Evolutionary conservation across 2,797 vertebrate genomes (phyloP).

Genomic region (Eulemur albifrons): DNA sequence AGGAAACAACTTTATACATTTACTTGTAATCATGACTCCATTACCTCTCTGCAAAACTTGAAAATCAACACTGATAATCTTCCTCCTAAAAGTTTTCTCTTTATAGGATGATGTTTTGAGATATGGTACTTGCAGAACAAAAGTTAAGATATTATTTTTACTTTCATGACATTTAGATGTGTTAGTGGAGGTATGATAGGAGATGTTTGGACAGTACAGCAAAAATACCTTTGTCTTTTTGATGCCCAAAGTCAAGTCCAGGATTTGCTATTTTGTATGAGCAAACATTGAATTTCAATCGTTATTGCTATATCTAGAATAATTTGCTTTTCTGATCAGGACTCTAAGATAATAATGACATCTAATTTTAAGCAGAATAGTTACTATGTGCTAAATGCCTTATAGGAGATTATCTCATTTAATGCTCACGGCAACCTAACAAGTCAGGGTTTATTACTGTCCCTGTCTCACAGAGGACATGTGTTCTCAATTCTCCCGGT

Average conservation of each 20-base stretch:
- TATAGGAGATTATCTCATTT: not conserved
- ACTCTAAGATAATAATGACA: not conserved
- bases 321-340: not conserved
- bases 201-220: not conserved
- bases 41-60: not conserved
- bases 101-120: not conserved
- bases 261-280: not conserved
- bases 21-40: not conserved
- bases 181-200: not conserved
- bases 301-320: not conserved
- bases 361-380: not conserved
- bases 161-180: not conserved
- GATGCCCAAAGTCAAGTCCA: not conserved
- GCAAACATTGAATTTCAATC: not conserved
- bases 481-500: not conserved
- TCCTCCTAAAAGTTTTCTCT: not conserved
- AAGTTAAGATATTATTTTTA: not conserved
- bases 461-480: not conserved
- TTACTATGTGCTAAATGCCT: not conserved
- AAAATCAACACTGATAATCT: slow-evolving; percentile 32
- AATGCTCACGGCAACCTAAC: not conserved
- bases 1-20: not conserved
- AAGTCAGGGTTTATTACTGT: not conserved
- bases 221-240: slow-evolving; percentile 4
- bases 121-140: not conserved